phyloP scores from a whole-genome alignment of 2,113 vertebrate genomes.

The Etheostoma cragini region DNA sequence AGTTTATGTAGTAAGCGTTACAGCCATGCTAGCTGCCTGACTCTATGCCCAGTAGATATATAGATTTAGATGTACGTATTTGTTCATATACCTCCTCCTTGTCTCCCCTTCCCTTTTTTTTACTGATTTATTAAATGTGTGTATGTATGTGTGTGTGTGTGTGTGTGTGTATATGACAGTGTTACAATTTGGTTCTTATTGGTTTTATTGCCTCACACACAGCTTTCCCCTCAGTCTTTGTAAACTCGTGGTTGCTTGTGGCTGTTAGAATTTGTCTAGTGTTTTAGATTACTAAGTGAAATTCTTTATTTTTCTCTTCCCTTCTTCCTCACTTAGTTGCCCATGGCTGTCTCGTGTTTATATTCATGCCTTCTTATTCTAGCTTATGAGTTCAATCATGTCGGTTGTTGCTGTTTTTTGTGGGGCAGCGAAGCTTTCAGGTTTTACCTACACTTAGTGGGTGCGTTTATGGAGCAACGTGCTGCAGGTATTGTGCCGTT shows the following conservation, averaged over 20 bases:
- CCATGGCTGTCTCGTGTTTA: conserved; percentile 67
- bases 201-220: background rate
- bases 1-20: background rate
- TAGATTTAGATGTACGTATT: background rate
- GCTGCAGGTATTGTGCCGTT: conserved; percentile 46
- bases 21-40: background rate
- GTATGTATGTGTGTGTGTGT: background rate
- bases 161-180: background rate
- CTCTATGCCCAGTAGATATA: background rate
- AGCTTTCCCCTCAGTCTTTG: conserved; percentile 19
- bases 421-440: conserved; percentile 26
- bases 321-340: conserved; percentile 19
- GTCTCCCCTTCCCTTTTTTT: background rate
- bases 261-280: conserved; percentile 44
- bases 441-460: conserved; percentile 30
- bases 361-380: conserved; percentile 61
- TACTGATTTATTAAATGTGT: background rate
- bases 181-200: background rate
- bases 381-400: conserved; percentile 57
- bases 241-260: conserved; percentile 25
- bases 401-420: conserved; percentile 42
- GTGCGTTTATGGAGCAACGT: conserved; percentile 35
- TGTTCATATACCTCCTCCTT: background rate
- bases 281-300: conserved; percentile 36
- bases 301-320: background rate